Conservation (phyloP, 2,888 invertebrate species). For the Hyposoter didymator region DNA sequence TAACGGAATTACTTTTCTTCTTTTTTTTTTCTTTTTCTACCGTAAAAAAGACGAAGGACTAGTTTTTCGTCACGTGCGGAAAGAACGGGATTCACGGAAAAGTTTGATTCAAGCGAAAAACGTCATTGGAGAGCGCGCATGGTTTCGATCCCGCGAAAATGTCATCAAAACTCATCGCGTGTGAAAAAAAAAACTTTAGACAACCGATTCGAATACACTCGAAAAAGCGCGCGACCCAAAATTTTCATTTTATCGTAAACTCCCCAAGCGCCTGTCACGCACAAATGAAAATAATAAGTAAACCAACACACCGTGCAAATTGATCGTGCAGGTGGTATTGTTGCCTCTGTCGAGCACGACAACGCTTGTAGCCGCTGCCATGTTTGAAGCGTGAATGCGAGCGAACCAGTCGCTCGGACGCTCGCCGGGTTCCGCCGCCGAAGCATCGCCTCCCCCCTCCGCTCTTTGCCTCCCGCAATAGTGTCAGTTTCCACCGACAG, state of each 20-base stretch:
- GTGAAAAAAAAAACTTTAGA: slow-evolving; percentile 16
- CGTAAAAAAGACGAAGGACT: neutral
- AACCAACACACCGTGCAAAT: slow-evolving; percentile 93
- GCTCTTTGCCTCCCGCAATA: slow-evolving; percentile 15
- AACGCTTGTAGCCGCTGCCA: slow-evolving; percentile 96
- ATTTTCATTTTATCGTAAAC: neutral
- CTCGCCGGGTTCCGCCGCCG: slow-evolving; percentile 75
- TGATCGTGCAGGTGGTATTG: slow-evolving; percentile 98
- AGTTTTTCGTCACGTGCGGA: neutral
- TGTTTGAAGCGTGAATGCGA: slow-evolving; percentile 85
- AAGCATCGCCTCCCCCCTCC: slow-evolving; percentile 43
- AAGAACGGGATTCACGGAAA: slow-evolving; percentile 1
- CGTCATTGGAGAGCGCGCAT: slow-evolving; percentile 12
- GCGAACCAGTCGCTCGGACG: slow-evolving; percentile 78
- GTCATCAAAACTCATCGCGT: slow-evolving; percentile 13
- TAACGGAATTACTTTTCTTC: neutral
- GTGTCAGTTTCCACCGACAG: slow-evolving; percentile 6
- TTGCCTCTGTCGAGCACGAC: slow-evolving; percentile 97
- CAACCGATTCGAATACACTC: slow-evolving; percentile 24
- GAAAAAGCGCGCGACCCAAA: neutral
- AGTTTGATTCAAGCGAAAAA: neutral
- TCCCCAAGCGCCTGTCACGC: neutral
- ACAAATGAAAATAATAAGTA: slow-evolving; percentile 18
- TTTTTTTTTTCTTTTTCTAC: too few relatives aligned
- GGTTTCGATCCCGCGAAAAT: slow-evolving; percentile 52